phyloP scores from a whole-genome alignment of 1,140 invertebrate genomes.

The Drosophila nasuta region DNA sequence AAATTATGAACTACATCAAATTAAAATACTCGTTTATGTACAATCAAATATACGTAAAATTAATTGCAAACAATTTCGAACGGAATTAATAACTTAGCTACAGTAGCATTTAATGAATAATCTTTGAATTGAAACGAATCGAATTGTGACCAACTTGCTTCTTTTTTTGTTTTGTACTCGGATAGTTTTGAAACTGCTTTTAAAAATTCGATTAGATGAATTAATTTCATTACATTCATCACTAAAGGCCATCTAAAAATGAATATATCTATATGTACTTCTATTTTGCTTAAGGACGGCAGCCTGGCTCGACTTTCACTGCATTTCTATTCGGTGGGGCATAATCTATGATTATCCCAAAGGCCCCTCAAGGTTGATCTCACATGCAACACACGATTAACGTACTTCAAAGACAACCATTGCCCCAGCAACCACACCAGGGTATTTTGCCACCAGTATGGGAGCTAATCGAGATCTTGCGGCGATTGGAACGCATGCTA shows the following conservation, averaged over 20 bases:
- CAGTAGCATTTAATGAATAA: slow-evolving; percentile 18
- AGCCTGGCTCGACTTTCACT: slow-evolving; percentile 9
- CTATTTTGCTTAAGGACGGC: slow-evolving; percentile 41
- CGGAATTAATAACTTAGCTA: slow-evolving; percentile 37
- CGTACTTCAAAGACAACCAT: slow-evolving; percentile 87
- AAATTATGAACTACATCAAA: slow-evolving; percentile 31
- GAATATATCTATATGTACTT: slow-evolving; percentile 32
- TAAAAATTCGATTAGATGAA: slow-evolving; percentile 1
- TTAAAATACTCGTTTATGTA: slow-evolving; percentile 44
- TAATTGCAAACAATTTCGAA: slow-evolving; percentile 31
- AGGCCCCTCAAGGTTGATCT: not conserved
- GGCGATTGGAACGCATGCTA: slow-evolving; percentile 86
- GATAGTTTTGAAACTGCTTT: slow-evolving; percentile 33
- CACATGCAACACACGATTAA: not conserved
- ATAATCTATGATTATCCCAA: slow-evolving; percentile 1
- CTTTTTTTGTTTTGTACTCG: slow-evolving; percentile 42
- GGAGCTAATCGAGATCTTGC: slow-evolving; percentile 87
- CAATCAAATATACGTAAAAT: slow-evolving; percentile 29
- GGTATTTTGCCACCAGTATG: slow-evolving; percentile 89
- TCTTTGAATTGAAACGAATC: slow-evolving; percentile 23
- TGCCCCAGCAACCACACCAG: slow-evolving; percentile 95
- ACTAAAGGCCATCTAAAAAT: slow-evolving; percentile 40
- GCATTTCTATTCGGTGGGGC: not conserved
- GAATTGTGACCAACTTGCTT: slow-evolving; percentile 24
- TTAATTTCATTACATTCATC: slow-evolving; percentile 19